These are phyloP conservation scores for Xestobium rufovillosum DNA, from an alignment of 2,888 invertebrate species.

Conservation along the genomic window DNA sequence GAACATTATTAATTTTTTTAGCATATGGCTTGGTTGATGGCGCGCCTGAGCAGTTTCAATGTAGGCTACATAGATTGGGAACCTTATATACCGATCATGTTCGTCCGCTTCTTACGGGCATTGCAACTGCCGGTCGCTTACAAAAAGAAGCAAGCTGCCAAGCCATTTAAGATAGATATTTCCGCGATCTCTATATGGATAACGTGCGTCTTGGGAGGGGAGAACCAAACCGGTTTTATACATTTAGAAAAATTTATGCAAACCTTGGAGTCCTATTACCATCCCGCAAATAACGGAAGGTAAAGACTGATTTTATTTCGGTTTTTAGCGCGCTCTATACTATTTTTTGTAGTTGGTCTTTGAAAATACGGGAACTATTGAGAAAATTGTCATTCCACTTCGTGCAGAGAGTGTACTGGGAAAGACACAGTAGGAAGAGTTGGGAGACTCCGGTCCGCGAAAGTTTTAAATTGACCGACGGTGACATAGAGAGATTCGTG, in stretches of 20 bases:
- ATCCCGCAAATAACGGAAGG: slow-evolving; percentile 78
- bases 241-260: slow-evolving; percentile 74
- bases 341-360: slow-evolving; percentile 60
- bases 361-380: slow-evolving; percentile 58
- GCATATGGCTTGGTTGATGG: slow-evolving; percentile 67
- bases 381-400: slow-evolving; percentile 62
- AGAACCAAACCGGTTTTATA: slow-evolving; percentile 55
- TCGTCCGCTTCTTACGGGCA: slow-evolving; percentile 61
- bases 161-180: slow-evolving; percentile 44
- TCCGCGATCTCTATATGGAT: slow-evolving; percentile 54
- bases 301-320: slow-evolving; percentile 18
- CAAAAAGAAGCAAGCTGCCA: slow-evolving; percentile 55
- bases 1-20: slow-evolving; percentile 36
- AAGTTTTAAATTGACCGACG: slow-evolving; percentile 64
- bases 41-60: slow-evolving; percentile 63
- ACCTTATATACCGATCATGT: slow-evolving; percentile 71
- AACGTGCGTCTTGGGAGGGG: slow-evolving; percentile 57
- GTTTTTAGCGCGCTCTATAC: background rate
- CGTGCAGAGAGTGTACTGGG: slow-evolving; percentile 52
- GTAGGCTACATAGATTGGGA: slow-evolving; percentile 85
- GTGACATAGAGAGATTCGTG: slow-evolving; percentile 76
- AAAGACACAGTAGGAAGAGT: slow-evolving; percentile 53
- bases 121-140: slow-evolving; percentile 74
- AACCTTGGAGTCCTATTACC: slow-evolving; percentile 77
- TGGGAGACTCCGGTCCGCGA: slow-evolving; percentile 68